Evolutionary conservation across 1,140 invertebrate species (phyloP).

Genomic region (Drosophila malerkotliana): DNA sequence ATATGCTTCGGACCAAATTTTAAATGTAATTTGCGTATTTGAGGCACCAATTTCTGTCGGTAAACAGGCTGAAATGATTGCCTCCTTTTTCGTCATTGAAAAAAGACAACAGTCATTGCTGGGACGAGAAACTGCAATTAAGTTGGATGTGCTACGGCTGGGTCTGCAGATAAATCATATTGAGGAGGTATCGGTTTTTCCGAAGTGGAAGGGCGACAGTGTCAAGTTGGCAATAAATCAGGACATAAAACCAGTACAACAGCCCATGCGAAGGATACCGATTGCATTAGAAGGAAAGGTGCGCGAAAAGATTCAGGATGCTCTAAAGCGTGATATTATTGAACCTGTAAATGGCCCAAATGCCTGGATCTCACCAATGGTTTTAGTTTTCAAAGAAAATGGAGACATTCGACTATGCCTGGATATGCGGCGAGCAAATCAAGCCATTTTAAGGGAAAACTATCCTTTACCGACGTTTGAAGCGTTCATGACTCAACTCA

Average conservation of each 20-base stretch:
- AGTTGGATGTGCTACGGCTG: neutral
- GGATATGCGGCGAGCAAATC: neutral
- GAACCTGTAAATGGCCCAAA: too few relatives aligned
- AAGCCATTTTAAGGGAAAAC: neutral
- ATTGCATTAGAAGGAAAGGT: neutral
- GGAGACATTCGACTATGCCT: neutral
- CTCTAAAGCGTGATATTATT: too few relatives aligned
- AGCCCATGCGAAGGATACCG: neutral
- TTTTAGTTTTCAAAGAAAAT: neutral
- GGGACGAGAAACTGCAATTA: neutral
- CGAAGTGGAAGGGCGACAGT: neutral
- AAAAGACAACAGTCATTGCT: neutral
- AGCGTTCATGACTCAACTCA: neutral
- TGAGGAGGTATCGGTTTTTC: neutral
- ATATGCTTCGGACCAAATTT: too few relatives aligned
- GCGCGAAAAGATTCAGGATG: neutral
- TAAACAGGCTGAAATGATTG: too few relatives aligned
- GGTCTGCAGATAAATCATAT: neutral
- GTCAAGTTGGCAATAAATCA: neutral
- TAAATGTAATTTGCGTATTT: too few relatives aligned
- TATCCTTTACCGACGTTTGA: neutral
- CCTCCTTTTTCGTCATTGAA: neutral
- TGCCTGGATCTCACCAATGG: too few relatives aligned
- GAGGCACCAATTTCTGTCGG: too few relatives aligned
- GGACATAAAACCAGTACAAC: neutral